A percentile compares a stretch with the other conserved stretches of the same genome.
These are phyloP conservation scores for Rotaria magnacalcarata DNA, from an alignment of 2,888 invertebrate genomes.

Conservation along the genomic window DNA sequence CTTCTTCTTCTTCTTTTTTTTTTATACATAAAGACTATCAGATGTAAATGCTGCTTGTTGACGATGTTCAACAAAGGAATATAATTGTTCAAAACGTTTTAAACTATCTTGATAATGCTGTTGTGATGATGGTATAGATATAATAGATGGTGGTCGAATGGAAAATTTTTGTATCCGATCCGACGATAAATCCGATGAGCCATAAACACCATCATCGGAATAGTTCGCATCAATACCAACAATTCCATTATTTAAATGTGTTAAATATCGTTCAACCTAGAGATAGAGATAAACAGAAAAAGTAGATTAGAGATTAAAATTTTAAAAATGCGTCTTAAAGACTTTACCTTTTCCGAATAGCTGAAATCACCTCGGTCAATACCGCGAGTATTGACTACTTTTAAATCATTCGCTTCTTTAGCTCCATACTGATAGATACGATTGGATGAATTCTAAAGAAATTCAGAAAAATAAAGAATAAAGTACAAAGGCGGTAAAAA, in stretches of 20 bases:
- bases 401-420: slow-evolving; percentile 14
- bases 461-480: neutral
- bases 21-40: slow-evolving; percentile 32
- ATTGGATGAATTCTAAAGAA: slow-evolving; percentile 21
- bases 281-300: neutral
- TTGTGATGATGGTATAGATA: slow-evolving; percentile 21
- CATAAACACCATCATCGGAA: slow-evolving; percentile 19
- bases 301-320: neutral
- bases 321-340: too few species aligned
- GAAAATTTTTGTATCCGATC: neutral
- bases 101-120: slow-evolving; percentile 37
- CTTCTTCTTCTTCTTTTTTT: neutral
- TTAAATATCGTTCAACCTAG: slow-evolving; percentile 37
- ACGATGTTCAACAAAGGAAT: neutral
- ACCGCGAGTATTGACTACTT: neutral
- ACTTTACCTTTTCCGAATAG: slow-evolving; percentile 28
- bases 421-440: slow-evolving; percentile 25
- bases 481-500: slow-evolving; percentile 30
- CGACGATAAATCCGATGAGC: slow-evolving; percentile 15
- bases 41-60: slow-evolving; percentile 25
- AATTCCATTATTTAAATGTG: neutral
- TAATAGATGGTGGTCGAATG: neutral
- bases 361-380: slow-evolving; percentile 1
- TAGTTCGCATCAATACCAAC: neutral
- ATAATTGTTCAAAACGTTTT: slow-evolving; percentile 27